phyloP scores from a whole-genome alignment of 2,113 vertebrate species.

The Xiphophorus couchianus region DNA sequence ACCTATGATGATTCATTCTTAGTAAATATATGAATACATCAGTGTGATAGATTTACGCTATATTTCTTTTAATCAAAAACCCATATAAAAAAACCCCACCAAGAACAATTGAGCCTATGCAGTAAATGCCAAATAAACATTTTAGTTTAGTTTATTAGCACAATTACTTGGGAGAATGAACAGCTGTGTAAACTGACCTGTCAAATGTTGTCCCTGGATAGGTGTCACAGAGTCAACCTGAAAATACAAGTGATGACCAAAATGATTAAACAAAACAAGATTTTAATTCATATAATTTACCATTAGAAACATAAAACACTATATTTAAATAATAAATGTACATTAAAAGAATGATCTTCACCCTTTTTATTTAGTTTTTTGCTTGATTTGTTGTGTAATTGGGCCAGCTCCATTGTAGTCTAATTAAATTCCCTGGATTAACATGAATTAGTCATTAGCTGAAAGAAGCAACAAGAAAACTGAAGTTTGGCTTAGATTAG shows the following conservation, averaged over 20 bases:
- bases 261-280: not conserved
- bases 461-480: too few species aligned
- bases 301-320: not conserved
- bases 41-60: slow-evolving; percentile 37
- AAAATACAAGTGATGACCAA: not conserved
- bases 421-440: too few species aligned
- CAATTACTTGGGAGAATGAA: not conserved
- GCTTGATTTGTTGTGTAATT: too few species aligned
- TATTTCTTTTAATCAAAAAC: slow-evolving; percentile 9
- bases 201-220: not conserved
- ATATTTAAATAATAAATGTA: not conserved
- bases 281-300: too few species aligned
- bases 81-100: slow-evolving; percentile 22
- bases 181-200: too few species aligned
- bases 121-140: slow-evolving; percentile 46
- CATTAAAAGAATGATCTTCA: not conserved
- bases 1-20: slow-evolving; percentile 8
- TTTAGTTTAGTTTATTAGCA: not conserved
- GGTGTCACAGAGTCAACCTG: not conserved
- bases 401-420: too few species aligned
- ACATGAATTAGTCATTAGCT: too few species aligned
- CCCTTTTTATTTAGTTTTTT: too few species aligned
- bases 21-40: slow-evolving; percentile 14
- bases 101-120: not conserved
- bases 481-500: too few species aligned